These are phyloP conservation scores for Heliconius congener DNA, from an alignment of 1,140 invertebrate species.

Conservation along the genomic window DNA sequence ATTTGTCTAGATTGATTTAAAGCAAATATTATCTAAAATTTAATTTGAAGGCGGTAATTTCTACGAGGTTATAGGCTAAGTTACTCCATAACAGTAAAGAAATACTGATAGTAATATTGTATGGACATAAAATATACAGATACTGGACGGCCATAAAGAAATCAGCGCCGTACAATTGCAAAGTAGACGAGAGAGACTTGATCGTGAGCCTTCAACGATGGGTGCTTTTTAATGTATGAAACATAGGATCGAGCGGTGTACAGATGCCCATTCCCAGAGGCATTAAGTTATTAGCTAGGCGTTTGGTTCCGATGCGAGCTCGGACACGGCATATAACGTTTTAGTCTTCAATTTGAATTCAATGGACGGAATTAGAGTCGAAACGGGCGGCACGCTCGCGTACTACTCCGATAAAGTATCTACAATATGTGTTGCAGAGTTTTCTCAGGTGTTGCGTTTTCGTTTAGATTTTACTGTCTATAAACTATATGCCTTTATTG, in stretches of 20 bases:
- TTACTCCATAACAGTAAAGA: background rate
- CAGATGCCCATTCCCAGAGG: constrained; percentile 73
- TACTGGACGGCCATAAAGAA: constrained; percentile 46
- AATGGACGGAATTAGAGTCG: constrained; percentile 74
- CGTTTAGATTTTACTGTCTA: background rate
- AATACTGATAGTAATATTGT: background rate
- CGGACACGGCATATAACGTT: constrained; percentile 59
- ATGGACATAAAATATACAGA: background rate
- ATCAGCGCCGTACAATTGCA: constrained; percentile 43
- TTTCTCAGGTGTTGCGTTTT: constrained; percentile 25
- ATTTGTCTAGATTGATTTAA: no score
- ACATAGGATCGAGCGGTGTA: constrained; percentile 45
- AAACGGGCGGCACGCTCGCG: constrained; percentile 51
- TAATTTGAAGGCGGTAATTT: no score
- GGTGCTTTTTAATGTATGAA: constrained; percentile 52
- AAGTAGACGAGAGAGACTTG: constrained; percentile 37
- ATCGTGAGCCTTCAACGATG: constrained; percentile 39
- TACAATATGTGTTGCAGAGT: constrained; percentile 20
- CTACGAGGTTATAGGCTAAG: background rate
- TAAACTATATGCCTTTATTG: background rate
- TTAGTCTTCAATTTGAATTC: constrained; percentile 79
- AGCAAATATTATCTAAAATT: no score
- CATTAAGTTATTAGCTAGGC: constrained; percentile 78
- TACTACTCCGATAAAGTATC: constrained; percentile 24
- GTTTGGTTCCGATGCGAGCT: constrained; percentile 62